Evolutionary conservation across 1,140 invertebrate species (phyloP).

Genomic region (Aphaenogaster ashmeadi): DNA sequence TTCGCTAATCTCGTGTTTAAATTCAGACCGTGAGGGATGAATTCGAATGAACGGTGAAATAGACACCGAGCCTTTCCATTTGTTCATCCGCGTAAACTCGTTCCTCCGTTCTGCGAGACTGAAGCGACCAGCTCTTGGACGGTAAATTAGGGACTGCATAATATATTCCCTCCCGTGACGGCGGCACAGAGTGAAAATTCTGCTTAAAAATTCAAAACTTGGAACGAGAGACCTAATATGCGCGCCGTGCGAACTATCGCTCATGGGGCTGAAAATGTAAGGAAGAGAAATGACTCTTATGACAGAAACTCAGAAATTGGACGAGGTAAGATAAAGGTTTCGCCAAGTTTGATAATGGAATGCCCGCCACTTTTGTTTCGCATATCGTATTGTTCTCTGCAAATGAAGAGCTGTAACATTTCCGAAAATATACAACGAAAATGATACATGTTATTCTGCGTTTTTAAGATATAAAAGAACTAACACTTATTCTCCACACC

Average conservation of each 20-base stretch:
- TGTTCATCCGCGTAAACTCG: conserved; percentile 58
- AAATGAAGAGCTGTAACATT: conserved; percentile 5
- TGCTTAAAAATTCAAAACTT: conserved; percentile 69
- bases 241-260: conserved; percentile 61
- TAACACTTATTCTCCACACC: background rate
- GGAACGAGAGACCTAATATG: conserved; percentile 66
- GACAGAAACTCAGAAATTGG: conserved; percentile 72
- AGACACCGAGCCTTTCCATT: conserved; percentile 41
- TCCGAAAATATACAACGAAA: background rate
- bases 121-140: conserved; percentile 49
- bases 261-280: conserved; percentile 53
- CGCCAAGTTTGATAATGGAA: conserved; percentile 50
- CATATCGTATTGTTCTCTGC: conserved; percentile 13
- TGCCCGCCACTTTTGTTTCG: conserved; percentile 46
- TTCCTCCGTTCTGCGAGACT: conserved; percentile 31
- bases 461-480: background rate
- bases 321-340: conserved; percentile 60
- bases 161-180: conserved; percentile 60
- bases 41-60: conserved; percentile 29
- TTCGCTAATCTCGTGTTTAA: background rate
- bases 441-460: background rate
- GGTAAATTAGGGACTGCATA: conserved; percentile 67
- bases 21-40: background rate
- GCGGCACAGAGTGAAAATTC: conserved; percentile 64
- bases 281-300: conserved; percentile 48